Conservation (phyloP, 2,113 vertebrate genomes). For the Mirza zaza region DNA sequence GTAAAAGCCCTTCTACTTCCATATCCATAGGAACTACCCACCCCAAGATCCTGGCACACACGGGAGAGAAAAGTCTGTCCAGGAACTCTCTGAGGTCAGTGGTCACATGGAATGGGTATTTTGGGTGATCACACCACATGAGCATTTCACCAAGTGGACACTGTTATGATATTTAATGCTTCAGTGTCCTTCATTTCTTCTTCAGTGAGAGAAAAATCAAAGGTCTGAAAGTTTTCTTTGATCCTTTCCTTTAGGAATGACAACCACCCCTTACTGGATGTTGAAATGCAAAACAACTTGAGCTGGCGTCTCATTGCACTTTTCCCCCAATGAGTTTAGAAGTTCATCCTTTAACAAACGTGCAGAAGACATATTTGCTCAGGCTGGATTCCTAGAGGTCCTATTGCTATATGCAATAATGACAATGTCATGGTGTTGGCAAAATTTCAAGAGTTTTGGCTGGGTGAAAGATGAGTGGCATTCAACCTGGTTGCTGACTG, state of each 20-base stretch:
- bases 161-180: not conserved
- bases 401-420: slow-evolving; percentile 94
- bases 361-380: slow-evolving; percentile 86
- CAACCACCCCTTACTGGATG: slow-evolving; percentile 90
- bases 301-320: slow-evolving; percentile 85
- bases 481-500: slow-evolving; percentile 87
- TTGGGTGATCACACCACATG: not conserved
- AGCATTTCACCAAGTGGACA: not conserved
- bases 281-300: slow-evolving; percentile 83
- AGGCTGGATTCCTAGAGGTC: slow-evolving; percentile 89
- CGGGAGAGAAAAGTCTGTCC: not conserved
- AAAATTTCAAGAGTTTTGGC: slow-evolving; percentile 92
- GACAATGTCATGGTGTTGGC: slow-evolving; percentile 90
- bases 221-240: slow-evolving; percentile 93
- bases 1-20: not conserved
- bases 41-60: not conserved
- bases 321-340: slow-evolving; percentile 83
- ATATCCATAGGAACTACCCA: not conserved
- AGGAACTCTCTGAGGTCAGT: not conserved
- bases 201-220: not conserved
- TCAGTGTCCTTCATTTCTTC: not conserved
- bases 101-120: not conserved
- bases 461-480: slow-evolving; percentile 97
- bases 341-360: slow-evolving; percentile 83
- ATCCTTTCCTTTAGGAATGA: slow-evolving; percentile 95